Evolutionary conservation across 2,888 invertebrate genomes (phyloP), one percentile per base, ranked within the genome.

Genomic region (Yponomeuta cagnagella): DNA sequence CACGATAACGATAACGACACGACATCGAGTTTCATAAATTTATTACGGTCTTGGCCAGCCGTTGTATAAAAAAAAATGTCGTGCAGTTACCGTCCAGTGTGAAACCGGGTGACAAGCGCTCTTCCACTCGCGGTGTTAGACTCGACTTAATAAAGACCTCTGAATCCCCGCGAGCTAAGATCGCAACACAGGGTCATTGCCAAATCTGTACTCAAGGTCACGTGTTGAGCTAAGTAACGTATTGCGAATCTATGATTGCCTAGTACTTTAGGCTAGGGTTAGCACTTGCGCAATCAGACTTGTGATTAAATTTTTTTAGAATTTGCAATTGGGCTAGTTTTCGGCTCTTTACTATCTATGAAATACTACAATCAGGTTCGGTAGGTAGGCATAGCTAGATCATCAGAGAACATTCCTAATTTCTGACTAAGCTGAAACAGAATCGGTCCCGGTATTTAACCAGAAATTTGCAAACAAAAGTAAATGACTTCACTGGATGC

Each of bases 141-240:
- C 15, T 58, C 15, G 52, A 58, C 15, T 58, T 15, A 15, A 58
- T 58, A 58, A 52, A 58, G 52, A 58, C 52, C 52, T 58, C 52
- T 9, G 15, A 58, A 58, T 30, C 67, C 67, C 37, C 43, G n/a
- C 15, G 67, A 15, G 33, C 37, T n/a, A 43, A n/a, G 67, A 33
- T 31, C 12, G 12, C 37, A 37, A 43, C 33, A 58, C 85, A 83
- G 83, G 84, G 86, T 87, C 86, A 86, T 85, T 86, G 85, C 79
- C 86, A 78, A 86, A 83, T 80, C 75, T 77, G 76, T 43, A 30
- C 77, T 79, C 87, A 87, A 87, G 87, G 87, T 77, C 84, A 80
- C 77, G 82, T 79, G 12, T 8, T 80, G 75, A 64, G 31, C 64
- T 64, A 31, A 43, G 30, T 23, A 64, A 64, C 64, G 23, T 64